Conservation (phyloP, 2,797 vertebrate species). For the Rhinella marina region DNA sequence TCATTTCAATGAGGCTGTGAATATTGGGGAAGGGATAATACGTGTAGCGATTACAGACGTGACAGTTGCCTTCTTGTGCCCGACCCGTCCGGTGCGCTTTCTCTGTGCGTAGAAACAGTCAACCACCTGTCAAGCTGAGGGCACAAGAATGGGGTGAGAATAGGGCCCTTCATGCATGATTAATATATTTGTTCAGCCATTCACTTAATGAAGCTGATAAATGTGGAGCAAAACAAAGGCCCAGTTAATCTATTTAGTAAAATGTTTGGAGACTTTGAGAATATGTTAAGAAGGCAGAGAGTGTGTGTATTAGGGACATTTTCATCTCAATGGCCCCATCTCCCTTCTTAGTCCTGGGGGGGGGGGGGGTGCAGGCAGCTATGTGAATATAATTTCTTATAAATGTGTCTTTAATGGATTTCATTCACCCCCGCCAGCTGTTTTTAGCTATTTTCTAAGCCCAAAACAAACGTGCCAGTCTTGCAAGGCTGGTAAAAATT, state of each 20-base stretch:
- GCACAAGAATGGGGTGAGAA: conserved; percentile 84
- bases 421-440: conserved; percentile 95
- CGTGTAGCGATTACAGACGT: conserved; percentile 64
- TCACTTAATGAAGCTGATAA: conserved; percentile 95
- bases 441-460: conserved; percentile 93
- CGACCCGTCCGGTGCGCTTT: conserved; percentile 65
- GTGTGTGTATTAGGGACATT: conserved; percentile 72
- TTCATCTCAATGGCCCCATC: conserved; percentile 83
- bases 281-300: conserved; percentile 79
- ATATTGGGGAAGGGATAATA: conserved; percentile 48
- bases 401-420: conserved; percentile 89
- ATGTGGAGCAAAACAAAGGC: conserved; percentile 89
- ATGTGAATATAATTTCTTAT: conserved; percentile 92
- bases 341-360: conserved; percentile 71
- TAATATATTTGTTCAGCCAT: conserved; percentile 99
- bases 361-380: conserved; percentile 73
- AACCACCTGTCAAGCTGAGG: conserved; percentile 93
- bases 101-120: conserved; percentile 88
- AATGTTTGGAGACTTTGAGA: conserved; percentile 85
- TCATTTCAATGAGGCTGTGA: conserved; percentile 53
- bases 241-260: conserved; percentile 97
- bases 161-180: conserved; percentile 92
- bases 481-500: conserved; percentile 98
- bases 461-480: conserved; percentile 91
- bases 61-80: conserved; percentile 66